Percentiles rank a stretch among this genome's conserved stretches.
These are phyloP conservation scores for Drosophila mettleri DNA, from an alignment of 2,888 invertebrate species.

Conservation along the genomic window DNA sequence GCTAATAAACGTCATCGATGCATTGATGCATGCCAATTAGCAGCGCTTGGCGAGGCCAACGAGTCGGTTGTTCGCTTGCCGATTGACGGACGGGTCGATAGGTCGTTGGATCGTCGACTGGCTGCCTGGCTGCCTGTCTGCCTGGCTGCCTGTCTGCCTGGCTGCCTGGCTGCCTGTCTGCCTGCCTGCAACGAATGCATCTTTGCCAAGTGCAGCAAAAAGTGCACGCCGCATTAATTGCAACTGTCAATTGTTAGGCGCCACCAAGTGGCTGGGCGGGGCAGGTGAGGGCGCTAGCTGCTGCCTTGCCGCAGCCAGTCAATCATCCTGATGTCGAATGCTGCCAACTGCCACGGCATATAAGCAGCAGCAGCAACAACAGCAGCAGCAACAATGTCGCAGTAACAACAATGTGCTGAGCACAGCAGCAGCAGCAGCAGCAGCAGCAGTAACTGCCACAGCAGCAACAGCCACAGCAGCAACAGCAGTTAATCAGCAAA, in stretches of 20 bases:
- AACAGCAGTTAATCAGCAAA: conserved; percentile 16
- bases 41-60: conserved; percentile 22
- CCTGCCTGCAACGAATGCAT: no score
- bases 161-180: no score
- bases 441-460: conserved; percentile 11
- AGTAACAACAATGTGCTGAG: conserved; percentile 11
- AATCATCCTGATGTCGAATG: conserved; percentile 59
- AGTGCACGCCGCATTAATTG: conserved; percentile 74
- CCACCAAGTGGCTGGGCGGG: neutral
- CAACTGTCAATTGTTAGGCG: conserved; percentile 68
- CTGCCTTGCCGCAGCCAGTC: conserved; percentile 49
- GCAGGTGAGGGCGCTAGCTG: conserved; percentile 8
- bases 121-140: no score
- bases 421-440: neutral
- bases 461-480: neutral
- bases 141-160: no score
- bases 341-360: conserved; percentile 43
- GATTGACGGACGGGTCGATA: neutral
- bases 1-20: conserved; percentile 79
- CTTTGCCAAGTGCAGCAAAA: conserved; percentile 74
- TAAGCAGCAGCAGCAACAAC: conserved; percentile 27
- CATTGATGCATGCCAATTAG: conserved; percentile 80
- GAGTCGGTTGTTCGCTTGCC: conserved; percentile 3
- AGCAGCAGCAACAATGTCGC: conserved; percentile 15
- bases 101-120: neutral